A percentile compares a stretch with the other conserved stretches of the same genome.
Conservation (phyloP, 1,140 invertebrate genomes). For the Drosophila grimshawi region DNA sequence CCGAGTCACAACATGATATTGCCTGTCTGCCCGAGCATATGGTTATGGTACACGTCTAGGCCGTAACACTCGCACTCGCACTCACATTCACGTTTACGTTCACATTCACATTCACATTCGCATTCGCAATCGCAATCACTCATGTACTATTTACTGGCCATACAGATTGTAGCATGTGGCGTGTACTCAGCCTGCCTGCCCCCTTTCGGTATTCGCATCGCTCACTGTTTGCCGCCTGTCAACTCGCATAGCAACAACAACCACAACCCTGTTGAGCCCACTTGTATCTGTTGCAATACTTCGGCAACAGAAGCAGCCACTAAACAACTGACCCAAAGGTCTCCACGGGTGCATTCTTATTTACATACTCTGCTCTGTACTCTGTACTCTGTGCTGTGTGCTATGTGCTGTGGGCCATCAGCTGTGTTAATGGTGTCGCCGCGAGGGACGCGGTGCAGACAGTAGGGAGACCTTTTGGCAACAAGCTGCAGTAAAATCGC, state of each 20-base stretch:
- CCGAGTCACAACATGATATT: constrained; percentile 30
- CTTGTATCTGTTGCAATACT: constrained; percentile 37
- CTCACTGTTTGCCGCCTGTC: constrained; percentile 28
- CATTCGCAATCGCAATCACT: constrained; percentile 8
- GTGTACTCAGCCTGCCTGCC: background rate
- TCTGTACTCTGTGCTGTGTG: background rate
- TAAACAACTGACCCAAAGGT: constrained; percentile 52
- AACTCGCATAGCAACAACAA: constrained; percentile 8
- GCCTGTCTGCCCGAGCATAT: background rate
- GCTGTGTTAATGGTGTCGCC: constrained; percentile 49
- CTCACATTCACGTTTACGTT: too few species aligned
- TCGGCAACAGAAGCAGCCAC: constrained; percentile 32
- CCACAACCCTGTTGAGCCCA: constrained; percentile 29
- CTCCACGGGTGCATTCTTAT: constrained; percentile 33
- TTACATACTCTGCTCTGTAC: constrained; percentile 14
- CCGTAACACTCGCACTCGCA: constrained; percentile 11
- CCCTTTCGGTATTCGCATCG: background rate
- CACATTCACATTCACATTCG: too few species aligned
- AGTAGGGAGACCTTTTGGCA: constrained; percentile 18
- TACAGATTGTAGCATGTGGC: constrained; percentile 46
- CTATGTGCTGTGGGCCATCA: constrained; percentile 25
- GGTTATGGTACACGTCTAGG: constrained; percentile 14
- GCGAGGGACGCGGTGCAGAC: background rate
- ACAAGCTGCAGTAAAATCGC: constrained; percentile 32
- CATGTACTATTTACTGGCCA: background rate